phyloP scores from a whole-genome alignment of 1,140 invertebrate species.

The Apis mellifera region DNA sequence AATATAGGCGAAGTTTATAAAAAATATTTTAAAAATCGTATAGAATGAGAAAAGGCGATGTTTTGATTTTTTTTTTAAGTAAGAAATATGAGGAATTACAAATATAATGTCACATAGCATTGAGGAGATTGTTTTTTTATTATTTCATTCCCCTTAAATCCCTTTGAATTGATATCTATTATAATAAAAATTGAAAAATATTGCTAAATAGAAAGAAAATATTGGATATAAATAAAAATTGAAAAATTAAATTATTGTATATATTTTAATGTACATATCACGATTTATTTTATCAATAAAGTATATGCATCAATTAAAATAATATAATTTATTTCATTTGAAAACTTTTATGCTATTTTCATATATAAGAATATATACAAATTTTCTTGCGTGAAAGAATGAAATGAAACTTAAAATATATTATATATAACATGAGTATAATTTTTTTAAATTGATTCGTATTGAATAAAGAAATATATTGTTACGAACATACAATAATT shows the following conservation, averaged over 20 bases:
- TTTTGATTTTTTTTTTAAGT: background rate
- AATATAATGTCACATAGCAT: constrained; percentile 2
- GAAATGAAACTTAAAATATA: background rate
- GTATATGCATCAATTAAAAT: background rate
- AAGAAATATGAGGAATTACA: background rate
- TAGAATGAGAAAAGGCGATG: background rate
- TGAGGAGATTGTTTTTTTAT: constrained; percentile 7
- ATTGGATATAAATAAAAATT: background rate
- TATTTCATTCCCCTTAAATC: background rate
- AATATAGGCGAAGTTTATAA: background rate
- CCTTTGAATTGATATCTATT: background rate
- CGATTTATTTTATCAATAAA: background rate
- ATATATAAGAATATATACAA: too few species aligned
- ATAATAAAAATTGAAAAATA: too few species aligned
- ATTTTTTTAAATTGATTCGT: background rate
- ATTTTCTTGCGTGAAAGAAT: background rate
- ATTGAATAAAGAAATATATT: background rate
- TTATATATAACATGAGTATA: background rate
- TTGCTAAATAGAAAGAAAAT: too few species aligned
- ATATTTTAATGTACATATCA: background rate
- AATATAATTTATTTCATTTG: background rate
- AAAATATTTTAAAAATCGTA: background rate
- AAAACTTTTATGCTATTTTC: background rate
- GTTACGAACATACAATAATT: background rate
- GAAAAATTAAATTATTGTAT: background rate